A percentile compares a stretch with the other conserved stretches of the same genome.
These are phyloP conservation scores for Epinephelus coioides DNA, from an alignment of 2,797 vertebrate species.

Conservation along the genomic window DNA sequence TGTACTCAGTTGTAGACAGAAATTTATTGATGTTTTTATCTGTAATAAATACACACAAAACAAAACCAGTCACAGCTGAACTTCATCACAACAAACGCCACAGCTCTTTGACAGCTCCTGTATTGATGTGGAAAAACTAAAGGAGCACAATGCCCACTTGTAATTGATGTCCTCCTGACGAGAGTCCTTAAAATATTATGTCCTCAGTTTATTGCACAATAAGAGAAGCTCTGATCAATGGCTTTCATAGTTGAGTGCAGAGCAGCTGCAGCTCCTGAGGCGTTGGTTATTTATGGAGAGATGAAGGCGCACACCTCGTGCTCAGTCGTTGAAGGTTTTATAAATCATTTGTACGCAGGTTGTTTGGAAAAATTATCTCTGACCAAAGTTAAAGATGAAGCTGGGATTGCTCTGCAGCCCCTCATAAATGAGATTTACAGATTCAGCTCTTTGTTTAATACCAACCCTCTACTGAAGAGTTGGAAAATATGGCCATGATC, in stretches of 20 bases:
- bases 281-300: conserved; percentile 48
- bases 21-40: too few species aligned
- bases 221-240: conserved; percentile 50
- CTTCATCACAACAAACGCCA: too few species aligned
- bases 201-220: conserved; percentile 23
- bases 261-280: conserved; percentile 66
- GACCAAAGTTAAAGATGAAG: conserved; percentile 21
- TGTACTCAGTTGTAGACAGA: too few species aligned
- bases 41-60: background rate
- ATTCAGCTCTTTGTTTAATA: background rate
- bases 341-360: conserved; percentile 46
- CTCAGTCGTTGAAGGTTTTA: conserved; percentile 13
- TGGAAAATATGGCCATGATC: background rate
- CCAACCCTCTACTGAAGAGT: background rate
- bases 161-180: conserved; percentile 4
- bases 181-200: conserved; percentile 48
- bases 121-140: background rate
- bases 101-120: conserved; percentile 9
- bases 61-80: background rate
- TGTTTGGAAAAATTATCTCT: conserved; percentile 22
- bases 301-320: conserved; percentile 32
- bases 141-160: conserved; percentile 3
- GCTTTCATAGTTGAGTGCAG: conserved; percentile 39
- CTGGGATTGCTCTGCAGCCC: conserved; percentile 8
- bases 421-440: background rate